Percentiles rank a stretch among this genome's conserved stretches.
phyloP scores from a whole-genome alignment of 1,140 invertebrate genomes.

The Spodoptera litura region DNA sequence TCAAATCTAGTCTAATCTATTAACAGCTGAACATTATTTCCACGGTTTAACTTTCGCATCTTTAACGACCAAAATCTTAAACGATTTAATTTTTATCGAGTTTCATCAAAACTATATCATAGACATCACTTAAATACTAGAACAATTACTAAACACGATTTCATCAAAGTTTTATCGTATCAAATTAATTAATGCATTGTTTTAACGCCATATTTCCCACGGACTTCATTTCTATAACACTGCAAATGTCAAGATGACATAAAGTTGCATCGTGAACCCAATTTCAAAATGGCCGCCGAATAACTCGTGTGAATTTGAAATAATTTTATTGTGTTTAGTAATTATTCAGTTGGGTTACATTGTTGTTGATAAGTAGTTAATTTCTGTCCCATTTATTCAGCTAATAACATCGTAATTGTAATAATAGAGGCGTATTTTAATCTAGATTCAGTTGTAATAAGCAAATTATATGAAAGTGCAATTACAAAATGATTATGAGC shows the following conservation, averaged over 20 bases:
- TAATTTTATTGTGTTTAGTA: not conserved
- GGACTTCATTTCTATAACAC: slow-evolving; percentile 12
- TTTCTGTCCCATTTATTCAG: not conserved
- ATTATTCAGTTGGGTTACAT: not conserved
- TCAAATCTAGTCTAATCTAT: too few species aligned
- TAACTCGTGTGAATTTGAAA: slow-evolving; percentile 17
- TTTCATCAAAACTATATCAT: not conserved
- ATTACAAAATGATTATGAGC: too few species aligned
- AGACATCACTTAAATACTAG: not conserved
- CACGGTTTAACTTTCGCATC: too few species aligned
- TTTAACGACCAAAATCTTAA: too few species aligned
- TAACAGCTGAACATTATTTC: too few species aligned
- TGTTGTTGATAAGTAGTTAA: not conserved
- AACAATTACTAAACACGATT: slow-evolving; percentile 30
- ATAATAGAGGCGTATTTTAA: too few species aligned
- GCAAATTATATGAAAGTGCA: not conserved
- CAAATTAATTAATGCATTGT: slow-evolving; percentile 30
- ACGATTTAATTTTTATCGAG: not conserved
- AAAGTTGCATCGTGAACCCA: slow-evolving; percentile 14
- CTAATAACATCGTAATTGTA: not conserved
- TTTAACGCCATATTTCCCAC: slow-evolving; percentile 11
- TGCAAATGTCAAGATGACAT: slow-evolving; percentile 25
- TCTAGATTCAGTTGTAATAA: not conserved
- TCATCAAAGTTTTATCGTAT: slow-evolving; percentile 19
- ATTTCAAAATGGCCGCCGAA: slow-evolving; percentile 26